Percentiles rank a stretch among this genome's conserved stretches.
phyloP scores from a whole-genome alignment of 2,113 vertebrate genomes.

The Haplochromis burtoni region DNA sequence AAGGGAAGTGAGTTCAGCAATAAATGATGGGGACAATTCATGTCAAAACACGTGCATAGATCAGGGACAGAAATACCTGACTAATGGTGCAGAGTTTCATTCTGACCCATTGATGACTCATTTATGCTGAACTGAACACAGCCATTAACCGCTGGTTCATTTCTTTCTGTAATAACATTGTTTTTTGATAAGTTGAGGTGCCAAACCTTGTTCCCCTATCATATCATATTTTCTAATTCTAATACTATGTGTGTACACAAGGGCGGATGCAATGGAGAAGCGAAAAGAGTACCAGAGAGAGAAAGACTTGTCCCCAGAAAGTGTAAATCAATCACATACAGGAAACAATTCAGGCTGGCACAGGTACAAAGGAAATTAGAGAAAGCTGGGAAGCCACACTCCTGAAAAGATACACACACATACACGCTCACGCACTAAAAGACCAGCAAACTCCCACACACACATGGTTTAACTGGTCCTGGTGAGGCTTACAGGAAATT shows the following conservation, averaged over 20 bases:
- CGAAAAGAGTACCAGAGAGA: not conserved
- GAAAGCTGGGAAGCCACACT: not conserved
- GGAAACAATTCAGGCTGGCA: constrained; percentile 47
- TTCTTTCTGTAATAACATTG: not conserved
- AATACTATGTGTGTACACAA: not conserved
- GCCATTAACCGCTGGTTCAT: constrained; percentile 17
- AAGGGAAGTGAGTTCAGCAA: not conserved
- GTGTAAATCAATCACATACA: constrained; percentile 54
- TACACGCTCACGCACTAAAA: not conserved
- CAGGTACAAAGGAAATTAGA: constrained; percentile 63
- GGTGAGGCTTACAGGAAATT: constrained; percentile 48
- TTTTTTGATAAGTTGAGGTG: constrained; percentile 9
- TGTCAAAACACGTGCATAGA: constrained; percentile 6
- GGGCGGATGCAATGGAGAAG: not conserved
- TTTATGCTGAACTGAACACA: not conserved
- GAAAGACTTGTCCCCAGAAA: constrained; percentile 5
- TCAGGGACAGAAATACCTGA: constrained; percentile 31
- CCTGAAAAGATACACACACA: not conserved
- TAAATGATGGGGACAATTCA: constrained; percentile 32
- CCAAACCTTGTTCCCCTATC: not conserved
- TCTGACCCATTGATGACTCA: constrained; percentile 27
- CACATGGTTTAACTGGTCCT: not conserved
- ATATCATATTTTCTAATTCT: constrained; percentile 9
- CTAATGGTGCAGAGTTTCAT: constrained; percentile 22
- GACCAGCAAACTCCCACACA: not conserved